Evolutionary conservation across 1,140 invertebrate species (phyloP).

Genomic region (Drosophila chauvacae): DNA sequence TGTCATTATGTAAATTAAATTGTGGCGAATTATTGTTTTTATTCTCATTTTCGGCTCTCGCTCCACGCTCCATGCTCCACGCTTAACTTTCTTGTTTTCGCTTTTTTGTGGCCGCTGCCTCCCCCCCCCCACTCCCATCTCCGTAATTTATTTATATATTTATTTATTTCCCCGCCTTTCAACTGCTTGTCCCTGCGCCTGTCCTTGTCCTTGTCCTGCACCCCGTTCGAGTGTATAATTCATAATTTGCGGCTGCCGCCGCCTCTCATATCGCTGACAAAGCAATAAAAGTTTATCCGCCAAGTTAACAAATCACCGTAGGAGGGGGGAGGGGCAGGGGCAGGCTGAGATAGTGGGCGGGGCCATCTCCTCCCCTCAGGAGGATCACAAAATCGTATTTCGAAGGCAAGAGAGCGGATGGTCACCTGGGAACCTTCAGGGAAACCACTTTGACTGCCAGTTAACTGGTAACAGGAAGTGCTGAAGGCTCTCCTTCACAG

Average conservation of each 20-base stretch:
- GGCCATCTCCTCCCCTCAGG: no score
- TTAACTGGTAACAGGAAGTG: background rate
- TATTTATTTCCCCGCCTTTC: constrained; percentile 41
- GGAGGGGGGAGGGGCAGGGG: background rate
- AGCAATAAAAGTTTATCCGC: constrained; percentile 74
- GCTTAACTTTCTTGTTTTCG: constrained; percentile 8
- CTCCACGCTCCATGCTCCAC: no score
- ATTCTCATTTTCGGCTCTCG: constrained; percentile 45
- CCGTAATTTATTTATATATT: constrained; percentile 72
- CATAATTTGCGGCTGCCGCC: constrained; percentile 64
- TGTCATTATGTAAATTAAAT: constrained; percentile 83
- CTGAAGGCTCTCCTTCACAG: background rate
- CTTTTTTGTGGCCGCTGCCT: background rate
- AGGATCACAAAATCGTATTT: background rate
- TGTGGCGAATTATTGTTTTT: constrained; percentile 81
- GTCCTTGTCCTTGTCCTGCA: background rate
- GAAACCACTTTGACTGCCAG: background rate
- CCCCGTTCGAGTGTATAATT: constrained; percentile 70
- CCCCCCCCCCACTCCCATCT: constrained; percentile 51
- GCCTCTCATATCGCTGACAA: constrained; percentile 50
- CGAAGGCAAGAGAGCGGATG: background rate
- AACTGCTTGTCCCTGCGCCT: background rate
- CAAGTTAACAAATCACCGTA: constrained; percentile 74
- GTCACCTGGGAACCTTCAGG: background rate
- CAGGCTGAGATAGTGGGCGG: constrained; percentile 20